Conservation (phyloP, 2,797 vertebrate genomes). For the Chelmon rostratus region DNA sequence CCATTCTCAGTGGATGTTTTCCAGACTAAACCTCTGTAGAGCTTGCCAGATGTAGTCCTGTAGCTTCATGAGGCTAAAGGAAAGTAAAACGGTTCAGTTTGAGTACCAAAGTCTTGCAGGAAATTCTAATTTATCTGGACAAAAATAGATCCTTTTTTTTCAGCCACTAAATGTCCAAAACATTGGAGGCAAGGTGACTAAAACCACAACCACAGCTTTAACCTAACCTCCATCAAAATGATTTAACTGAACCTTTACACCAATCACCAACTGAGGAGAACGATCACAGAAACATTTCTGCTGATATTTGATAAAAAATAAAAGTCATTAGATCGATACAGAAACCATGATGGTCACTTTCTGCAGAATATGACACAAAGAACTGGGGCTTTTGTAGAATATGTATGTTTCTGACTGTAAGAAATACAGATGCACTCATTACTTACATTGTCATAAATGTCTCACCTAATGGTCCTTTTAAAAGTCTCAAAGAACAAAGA, state of each 20-base stretch:
- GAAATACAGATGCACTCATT: not conserved
- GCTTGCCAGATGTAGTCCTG: not conserved
- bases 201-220: not conserved
- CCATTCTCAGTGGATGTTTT: not conserved
- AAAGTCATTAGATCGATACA: not conserved
- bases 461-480: not conserved
- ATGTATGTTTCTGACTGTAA: not conserved
- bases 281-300: not conserved
- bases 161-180: not conserved
- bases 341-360: not conserved
- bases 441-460: slow-evolving; percentile 10
- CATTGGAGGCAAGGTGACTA: not conserved
- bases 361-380: not conserved
- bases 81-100: not conserved
- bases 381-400: not conserved
- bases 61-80: not conserved
- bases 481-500: not conserved
- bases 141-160: not conserved
- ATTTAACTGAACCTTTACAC: not conserved
- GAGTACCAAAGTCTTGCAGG: not conserved
- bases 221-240: not conserved
- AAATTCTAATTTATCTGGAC: not conserved
- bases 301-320: not conserved
- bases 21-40: not conserved
- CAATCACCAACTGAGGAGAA: too few species aligned